Percentiles rank a stretch among this genome's conserved stretches.
Evolutionary conservation across 2,888 invertebrate genomes (phyloP).

Genomic region (Nephrotoma flavescens): DNA sequence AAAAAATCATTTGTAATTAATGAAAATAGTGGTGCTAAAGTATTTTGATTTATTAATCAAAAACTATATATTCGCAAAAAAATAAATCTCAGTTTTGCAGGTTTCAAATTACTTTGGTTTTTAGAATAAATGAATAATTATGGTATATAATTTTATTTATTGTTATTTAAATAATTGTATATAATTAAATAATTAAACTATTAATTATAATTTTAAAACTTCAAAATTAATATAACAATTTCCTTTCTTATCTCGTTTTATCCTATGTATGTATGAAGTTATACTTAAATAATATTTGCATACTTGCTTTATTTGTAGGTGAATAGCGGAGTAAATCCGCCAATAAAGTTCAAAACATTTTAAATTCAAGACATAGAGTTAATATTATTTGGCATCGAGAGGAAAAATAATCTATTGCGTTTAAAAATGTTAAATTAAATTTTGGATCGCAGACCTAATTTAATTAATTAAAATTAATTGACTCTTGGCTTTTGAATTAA

Average conservation of each 20-base stretch:
- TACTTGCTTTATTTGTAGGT: too few relatives aligned
- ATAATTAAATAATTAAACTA: neutral
- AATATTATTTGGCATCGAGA: too few relatives aligned
- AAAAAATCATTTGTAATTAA: neutral
- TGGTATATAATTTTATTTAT: neutral
- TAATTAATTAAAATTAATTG: too few relatives aligned
- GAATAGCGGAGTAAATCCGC: too few relatives aligned
- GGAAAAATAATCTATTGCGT: too few relatives aligned
- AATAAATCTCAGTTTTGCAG: neutral
- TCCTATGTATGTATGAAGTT: neutral
- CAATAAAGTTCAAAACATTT: too few relatives aligned
- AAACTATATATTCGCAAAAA: neutral
- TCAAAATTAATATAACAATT: neutral
- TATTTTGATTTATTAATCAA: neutral
- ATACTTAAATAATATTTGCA: too few relatives aligned
- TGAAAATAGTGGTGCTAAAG: neutral
- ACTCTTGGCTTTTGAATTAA: too few relatives aligned
- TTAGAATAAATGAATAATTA: neutral
- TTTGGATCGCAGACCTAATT: too few relatives aligned
- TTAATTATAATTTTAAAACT: neutral
- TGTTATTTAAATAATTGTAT: neutral
- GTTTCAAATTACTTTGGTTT: neutral
- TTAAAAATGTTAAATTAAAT: too few relatives aligned
- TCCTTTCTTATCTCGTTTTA: neutral
- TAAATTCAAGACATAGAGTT: too few relatives aligned